Base-by-base conservation (phyloP, 1,140 invertebrate species). In the Forficula auricularia region DNA sequence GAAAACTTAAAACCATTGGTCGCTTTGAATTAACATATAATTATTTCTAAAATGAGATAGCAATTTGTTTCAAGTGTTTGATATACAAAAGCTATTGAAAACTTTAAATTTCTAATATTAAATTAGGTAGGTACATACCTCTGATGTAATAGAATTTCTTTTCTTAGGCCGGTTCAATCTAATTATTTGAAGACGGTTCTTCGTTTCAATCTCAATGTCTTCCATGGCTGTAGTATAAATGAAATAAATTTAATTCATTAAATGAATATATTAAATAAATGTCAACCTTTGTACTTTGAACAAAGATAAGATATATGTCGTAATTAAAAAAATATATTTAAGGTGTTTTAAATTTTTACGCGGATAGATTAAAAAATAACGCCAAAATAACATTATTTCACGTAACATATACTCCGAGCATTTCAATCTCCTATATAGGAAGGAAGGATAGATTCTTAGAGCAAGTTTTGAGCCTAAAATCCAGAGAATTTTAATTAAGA, bases 91-190 rank as follows among this genome's bases (percentile, higher is more conserved):
- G 40, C 9, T 30, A 13, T 33, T 13, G 16, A 27, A 34, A 32
- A n/a, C 15, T 33, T 33, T 30, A 14, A 14, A 19, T 22, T 30
- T 42, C 9, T 33, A 33, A 40, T 36, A 36, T 10, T 43, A 16
- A 39, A 40, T 48, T 14, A 18, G 12, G 16, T n/a, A 30, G 19
- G 36, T 30, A 37, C 46, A 44, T 51, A 70, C 68, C 53, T 70
- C 52, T 13, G 43, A 45, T 38, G 69, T 75, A 2, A 92, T 59
- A 7, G 86, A 82, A 71, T 94, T 94, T 55, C 77, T 82, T 51
- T 75, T 81, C 30, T 57, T 51, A 7, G 82, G 82, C 38, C 74
- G 69, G 60, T 84, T 82, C 33, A 85, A 67, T 40, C 62, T 70
- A n/a, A 94, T 71, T 40, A 64, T 68, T 45, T 63, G 64, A 3